phyloP scores from a whole-genome alignment of 2,113 vertebrate species.

The Myrmophylax atrothorax region DNA sequence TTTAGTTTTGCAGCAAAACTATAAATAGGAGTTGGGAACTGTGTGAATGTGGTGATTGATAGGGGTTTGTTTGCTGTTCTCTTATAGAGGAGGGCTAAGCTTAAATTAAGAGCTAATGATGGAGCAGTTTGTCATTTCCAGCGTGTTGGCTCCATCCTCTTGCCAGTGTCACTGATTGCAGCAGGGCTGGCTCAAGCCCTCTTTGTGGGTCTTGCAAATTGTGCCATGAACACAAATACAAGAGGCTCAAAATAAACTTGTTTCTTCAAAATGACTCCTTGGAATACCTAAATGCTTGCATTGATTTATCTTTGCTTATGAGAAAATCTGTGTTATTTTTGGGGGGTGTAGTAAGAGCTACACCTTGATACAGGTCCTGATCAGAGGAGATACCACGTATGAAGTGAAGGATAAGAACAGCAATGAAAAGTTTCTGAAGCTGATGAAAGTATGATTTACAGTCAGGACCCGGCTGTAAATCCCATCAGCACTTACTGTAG shows the following conservation, averaged over 20 bases:
- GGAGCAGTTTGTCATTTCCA: background rate
- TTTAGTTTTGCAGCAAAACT: background rate
- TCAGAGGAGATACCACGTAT: background rate
- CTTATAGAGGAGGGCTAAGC: background rate
- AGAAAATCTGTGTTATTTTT: background rate
- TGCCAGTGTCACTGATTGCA: background rate
- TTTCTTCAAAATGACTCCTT: background rate
- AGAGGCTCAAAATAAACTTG: background rate
- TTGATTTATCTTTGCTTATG: background rate
- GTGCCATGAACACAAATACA: background rate
- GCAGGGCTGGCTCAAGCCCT: background rate
- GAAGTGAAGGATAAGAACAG: background rate
- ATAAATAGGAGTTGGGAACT: conserved; percentile 32
- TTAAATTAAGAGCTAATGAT: conserved; percentile 19
- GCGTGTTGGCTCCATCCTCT: background rate
- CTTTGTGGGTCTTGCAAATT: background rate
- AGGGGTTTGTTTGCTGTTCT: background rate
- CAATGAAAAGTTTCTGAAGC: background rate
- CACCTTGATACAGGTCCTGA: background rate
- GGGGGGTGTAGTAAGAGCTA: background rate
- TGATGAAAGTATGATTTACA: conserved; percentile 16
- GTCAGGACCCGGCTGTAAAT: background rate
- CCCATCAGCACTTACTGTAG: background rate
- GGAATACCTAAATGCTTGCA: background rate
- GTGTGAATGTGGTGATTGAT: background rate